Base-by-base conservation (phyloP, 2,797 vertebrate species). In the Taenioides sp. region DNA sequence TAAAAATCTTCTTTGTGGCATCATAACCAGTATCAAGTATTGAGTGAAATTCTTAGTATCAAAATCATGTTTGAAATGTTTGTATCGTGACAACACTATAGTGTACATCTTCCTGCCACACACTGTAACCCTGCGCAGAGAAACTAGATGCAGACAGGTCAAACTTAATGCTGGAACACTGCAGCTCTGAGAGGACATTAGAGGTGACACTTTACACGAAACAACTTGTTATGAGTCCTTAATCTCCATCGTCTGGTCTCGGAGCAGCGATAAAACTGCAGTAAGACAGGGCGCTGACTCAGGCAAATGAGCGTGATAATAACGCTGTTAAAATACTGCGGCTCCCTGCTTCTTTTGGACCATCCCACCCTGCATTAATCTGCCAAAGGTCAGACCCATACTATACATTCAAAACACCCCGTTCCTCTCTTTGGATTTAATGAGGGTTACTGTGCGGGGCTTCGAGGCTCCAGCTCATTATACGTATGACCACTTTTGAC, bases 181-280 rank as follows among this genome's bases (percentile, higher is more conserved):
- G 78, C 74, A 57, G 77, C 74, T 72, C 71, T 74, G 71, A 84
- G 77, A 78, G 77, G 83, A 86, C 83, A 89, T 86, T 86, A 85
- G 82, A 86, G 84, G 76, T 86, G 86, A 88, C 83, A 83, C 69
- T 81, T 67, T 79, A 84, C 79, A 80, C 80, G 77, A 81, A 84
- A 80, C 82, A 78, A 84, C 87, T 85, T 84, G 87, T 87, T 86
- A 86, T 77, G 83, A 84, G 77, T 86, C 82, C 81, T 85, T 87
- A 77, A 86, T 90, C 85, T 87, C 79, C 71, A 63, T 73, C 25
- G 65, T 76, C 72, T 70, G 73, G 84, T 83, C 87, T 85, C 86
- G 62, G 63, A 69, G 80, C 78, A 75, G 84, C 82, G 74, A 79
- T 88, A 87, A 89, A 87, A 82, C 79, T 66, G 83, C 81, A 85